Percentiles rank a stretch among this genome's conserved stretches.
Evolutionary conservation across 2,888 invertebrate genomes (phyloP).

Genomic region (Callyntrura guangdongensis): DNA sequence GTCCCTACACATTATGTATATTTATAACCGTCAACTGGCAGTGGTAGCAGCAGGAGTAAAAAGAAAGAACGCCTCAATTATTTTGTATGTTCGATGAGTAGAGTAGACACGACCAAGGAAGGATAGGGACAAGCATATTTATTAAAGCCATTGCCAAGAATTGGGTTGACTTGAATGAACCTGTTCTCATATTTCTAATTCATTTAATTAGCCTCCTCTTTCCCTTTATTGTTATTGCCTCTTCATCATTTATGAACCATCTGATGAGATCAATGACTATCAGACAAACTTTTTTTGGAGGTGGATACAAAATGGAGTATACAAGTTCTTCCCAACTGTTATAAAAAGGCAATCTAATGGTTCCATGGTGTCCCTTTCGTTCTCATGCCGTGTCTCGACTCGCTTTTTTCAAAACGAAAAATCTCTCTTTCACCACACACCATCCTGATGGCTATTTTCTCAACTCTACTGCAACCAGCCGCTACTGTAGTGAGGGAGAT

Average conservation of each 20-base stretch:
- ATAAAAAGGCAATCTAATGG: conserved; percentile 44
- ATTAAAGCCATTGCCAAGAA: conserved; percentile 60
- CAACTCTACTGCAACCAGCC: not conserved
- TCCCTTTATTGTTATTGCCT: conserved; percentile 75
- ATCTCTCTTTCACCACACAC: not conserved
- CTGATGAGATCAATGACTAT: conserved; percentile 68
- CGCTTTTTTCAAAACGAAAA: not conserved
- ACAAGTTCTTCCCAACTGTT: conserved; percentile 20
- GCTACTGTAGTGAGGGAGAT: not conserved
- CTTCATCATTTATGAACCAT: conserved; percentile 69
- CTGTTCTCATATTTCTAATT: conserved; percentile 74
- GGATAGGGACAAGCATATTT: conserved; percentile 39
- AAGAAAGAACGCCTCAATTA: not conserved
- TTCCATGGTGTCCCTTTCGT: conserved; percentile 43
- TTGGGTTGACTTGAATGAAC: conserved; percentile 62
- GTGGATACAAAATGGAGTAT: conserved; percentile 31
- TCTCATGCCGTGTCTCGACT: not conserved
- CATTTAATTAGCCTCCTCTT: conserved; percentile 71
- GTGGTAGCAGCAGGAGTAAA: not conserved
- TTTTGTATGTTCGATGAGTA: conserved; percentile 5
- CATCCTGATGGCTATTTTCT: conserved; percentile 2
- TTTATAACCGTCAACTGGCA: conserved; percentile 58
- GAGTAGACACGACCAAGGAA: not conserved
- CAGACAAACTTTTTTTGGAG: conserved; percentile 28
- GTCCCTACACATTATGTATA: conserved; percentile 42